phyloP scores from a whole-genome alignment of 2,113 vertebrate species.

The Hystrix brachyura region DNA sequence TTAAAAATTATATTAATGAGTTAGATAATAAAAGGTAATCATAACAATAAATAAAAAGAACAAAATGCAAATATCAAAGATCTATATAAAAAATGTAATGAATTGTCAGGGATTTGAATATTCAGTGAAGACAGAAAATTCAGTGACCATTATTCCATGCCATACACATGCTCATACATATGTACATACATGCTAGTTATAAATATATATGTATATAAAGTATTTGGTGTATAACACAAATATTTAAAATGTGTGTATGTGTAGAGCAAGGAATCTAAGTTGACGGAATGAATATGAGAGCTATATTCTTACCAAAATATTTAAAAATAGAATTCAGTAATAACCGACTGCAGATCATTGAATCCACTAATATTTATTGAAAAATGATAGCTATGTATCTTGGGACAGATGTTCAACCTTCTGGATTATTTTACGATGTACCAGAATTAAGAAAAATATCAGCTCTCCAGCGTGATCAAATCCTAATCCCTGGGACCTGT shows the following conservation, averaged over 20 bases:
- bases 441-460: neutral
- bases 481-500: neutral
- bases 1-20: constrained; percentile 5
- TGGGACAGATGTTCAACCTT: neutral
- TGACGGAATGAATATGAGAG: neutral
- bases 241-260: neutral
- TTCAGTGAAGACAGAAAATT: neutral
- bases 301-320: neutral
- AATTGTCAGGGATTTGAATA: neutral
- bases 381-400: neutral
- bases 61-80: neutral
- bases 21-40: neutral
- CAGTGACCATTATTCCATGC: neutral
- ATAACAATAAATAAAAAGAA: neutral
- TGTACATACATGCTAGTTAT: neutral
- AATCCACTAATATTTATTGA: neutral
- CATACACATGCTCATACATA: neutral
- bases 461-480: neutral
- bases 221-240: neutral
- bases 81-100: neutral
- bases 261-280: neutral
- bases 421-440: neutral
- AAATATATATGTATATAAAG: neutral
- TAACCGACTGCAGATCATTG: neutral
- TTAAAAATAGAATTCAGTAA: neutral